Base-by-base conservation (phyloP, 2,797 vertebrate species). In the Channallabes apus region DNA sequence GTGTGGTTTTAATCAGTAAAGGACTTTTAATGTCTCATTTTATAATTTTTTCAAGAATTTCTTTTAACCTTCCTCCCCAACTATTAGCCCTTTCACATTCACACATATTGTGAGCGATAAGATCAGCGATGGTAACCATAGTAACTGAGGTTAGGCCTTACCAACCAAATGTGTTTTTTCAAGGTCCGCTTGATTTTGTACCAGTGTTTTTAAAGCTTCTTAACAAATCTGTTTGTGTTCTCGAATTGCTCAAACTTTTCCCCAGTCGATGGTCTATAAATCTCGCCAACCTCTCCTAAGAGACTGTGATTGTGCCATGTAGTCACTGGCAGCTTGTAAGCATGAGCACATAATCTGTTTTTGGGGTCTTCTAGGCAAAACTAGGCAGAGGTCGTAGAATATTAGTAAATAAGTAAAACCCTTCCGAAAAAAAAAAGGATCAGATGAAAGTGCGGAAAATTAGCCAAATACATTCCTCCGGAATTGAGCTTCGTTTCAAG, bases 161-260 rank as follows among this genome's bases (percentile, higher is more conserved):
- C 56, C 67, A 83, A 85, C 64, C 59, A 84, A 88, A 83, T 86
- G 78, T 84, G 80, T 75, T 82, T 41, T 41, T 87, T 51, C 41
- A 73, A 38, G 54, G 58, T 84, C 87, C 82, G 80, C 79, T 64
- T 38, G 1, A 27, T 76, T 82, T 73, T 83, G 32, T 17, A 75
- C 62, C 78, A 68, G 41, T 82, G 82, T 62, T 85, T 86, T 68
- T 75, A 51, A 81, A 64, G 84, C 75, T 61, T 84, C 62, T 90
- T 84, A 85, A 83, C 82, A 89, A 89, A 89, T 87, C 75, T 85
- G 82, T 82, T 80, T 86, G 83, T 88, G 75, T 46, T 82, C 79
- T 80, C 65, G 35, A 65, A 73, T 85, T 84, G 84, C 86, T 78
- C 75, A 86, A 89, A 88, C 69, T 58, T 84, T 85, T 85, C 76